Conservation (phyloP, 2,888 invertebrate genomes). For the Lasius platythorax region DNA sequence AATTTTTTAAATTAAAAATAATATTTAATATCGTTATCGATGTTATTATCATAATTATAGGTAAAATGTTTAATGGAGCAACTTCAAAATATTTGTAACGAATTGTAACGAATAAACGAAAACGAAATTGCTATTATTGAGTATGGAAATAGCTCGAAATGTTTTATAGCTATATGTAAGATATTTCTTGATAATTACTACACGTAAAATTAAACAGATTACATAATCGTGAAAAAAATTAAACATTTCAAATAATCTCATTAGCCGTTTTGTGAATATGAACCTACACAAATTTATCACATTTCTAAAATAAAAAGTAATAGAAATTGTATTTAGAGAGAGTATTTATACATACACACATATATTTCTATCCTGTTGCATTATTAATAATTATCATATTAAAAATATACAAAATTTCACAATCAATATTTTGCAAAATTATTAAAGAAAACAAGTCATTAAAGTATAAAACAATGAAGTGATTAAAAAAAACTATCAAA, state of each 20-base stretch:
- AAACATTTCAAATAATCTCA: not conserved
- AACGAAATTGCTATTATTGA: conserved; percentile 26
- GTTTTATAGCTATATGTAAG: conserved; percentile 1
- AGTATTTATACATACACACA: too few species aligned
- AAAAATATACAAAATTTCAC: not conserved
- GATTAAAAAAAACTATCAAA: not conserved
- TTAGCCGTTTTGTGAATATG: not conserved
- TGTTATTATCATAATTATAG: not conserved
- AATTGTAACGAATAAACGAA: not conserved
- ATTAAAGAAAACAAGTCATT: not conserved
- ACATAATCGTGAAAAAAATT: too few species aligned
- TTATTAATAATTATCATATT: not conserved
- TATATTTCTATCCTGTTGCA: too few species aligned
- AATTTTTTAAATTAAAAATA: not conserved
- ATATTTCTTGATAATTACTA: not conserved
- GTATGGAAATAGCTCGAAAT: not conserved
- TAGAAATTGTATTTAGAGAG: not conserved
- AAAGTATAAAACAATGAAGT: not conserved
- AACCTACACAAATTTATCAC: not conserved
- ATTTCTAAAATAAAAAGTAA: not conserved
- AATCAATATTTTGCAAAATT: not conserved
- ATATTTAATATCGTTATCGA: not conserved
- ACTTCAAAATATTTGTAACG: conserved; percentile 2
- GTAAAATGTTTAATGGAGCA: conserved; percentile 3
- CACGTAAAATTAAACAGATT: not conserved